These are phyloP conservation scores for Eudorcas thomsonii DNA, from an alignment of 2,113 vertebrate genomes.

Conservation along the genomic window DNA sequence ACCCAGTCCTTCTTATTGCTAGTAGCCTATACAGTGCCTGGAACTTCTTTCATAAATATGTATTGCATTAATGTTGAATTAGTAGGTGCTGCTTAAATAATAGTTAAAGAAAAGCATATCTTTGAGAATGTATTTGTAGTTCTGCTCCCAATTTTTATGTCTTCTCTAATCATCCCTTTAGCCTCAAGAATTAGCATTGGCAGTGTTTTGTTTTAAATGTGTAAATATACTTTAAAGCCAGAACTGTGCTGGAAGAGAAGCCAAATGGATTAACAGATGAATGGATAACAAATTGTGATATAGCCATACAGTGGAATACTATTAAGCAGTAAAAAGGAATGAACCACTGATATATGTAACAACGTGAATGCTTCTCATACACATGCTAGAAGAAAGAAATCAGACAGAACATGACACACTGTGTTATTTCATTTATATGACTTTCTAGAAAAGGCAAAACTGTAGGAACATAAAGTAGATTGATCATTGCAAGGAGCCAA, in stretches of 20 bases:
- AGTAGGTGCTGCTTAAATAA: conserved; percentile 24
- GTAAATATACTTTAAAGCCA: conserved; percentile 27
- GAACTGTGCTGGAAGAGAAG: conserved; percentile 19
- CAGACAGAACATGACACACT: background rate
- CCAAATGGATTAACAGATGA: background rate
- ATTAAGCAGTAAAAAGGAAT: background rate
- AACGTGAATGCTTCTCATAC: background rate
- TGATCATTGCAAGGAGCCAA: background rate
- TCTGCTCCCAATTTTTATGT: conserved; percentile 14
- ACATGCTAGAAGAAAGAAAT: background rate
- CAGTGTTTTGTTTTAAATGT: conserved; percentile 45
- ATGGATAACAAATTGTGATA: background rate
- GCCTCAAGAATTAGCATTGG: background rate
- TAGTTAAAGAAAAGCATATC: background rate
- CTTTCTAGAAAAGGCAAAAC: conserved; percentile 24
- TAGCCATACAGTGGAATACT: background rate
- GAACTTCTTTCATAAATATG: conserved; percentile 2
- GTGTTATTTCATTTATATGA: background rate
- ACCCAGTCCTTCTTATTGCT: background rate
- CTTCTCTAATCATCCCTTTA: conserved; percentile 17
- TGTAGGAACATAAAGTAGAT: background rate
- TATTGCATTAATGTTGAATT: conserved; percentile 32
- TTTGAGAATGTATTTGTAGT: conserved; percentile 15
- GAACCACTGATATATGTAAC: background rate
- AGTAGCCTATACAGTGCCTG: background rate